Base-by-base conservation (phyloP, 2,797 vertebrate genomes). In the Catostomus latipinnis region DNA sequence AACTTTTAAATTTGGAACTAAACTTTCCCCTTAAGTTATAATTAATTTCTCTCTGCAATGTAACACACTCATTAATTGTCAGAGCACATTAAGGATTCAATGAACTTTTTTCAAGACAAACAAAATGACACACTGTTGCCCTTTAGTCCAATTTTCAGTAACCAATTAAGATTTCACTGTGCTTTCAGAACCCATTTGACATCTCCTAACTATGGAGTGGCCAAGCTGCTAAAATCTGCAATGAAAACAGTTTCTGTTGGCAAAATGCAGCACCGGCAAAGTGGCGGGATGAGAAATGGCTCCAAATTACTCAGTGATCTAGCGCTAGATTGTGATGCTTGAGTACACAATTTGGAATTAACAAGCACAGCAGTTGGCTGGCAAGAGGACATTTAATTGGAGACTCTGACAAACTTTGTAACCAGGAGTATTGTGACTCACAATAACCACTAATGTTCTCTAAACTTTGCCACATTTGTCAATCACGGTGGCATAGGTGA, bases 151-250 rank as follows among this genome's bases (percentile, higher is more conserved):
- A 71, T 85, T 85, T 83, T 73, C 49, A 80, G 80, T 60, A 83
- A 84, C 79, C 86, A 86, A 87, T 88, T 84, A 86, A 71, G 69
- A 79, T 76, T 80, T 85, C 68, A 61, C 78, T 74, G 81, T 69
- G 76, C 71, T 82, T 84, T 90, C 86, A 87, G 78, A 88, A 84
- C 80, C 61, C 71, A 86, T 87, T 88, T 83, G 81, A 85, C 86
- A 82, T 77, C 76, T 81, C 67, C 18, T 80, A 81, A 89, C 81
- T 83, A 90, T 74, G 74, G 43, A 83, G 82, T 85, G 83, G 84
- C 86, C 75, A 86, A 86, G 84, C 52, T 85, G 72, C 70, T 80
- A 81, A 70, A 88, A 86, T 86, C 74, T 84, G 83, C 82, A 76
- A 79, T 63, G 77, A 78, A 76, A 84, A 80, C 67, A 76, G 50